Evolutionary conservation across 2,113 vertebrate species (phyloP), one percentile per base, ranked within the genome.

Genomic region (Rhabdornis inornatus): DNA sequence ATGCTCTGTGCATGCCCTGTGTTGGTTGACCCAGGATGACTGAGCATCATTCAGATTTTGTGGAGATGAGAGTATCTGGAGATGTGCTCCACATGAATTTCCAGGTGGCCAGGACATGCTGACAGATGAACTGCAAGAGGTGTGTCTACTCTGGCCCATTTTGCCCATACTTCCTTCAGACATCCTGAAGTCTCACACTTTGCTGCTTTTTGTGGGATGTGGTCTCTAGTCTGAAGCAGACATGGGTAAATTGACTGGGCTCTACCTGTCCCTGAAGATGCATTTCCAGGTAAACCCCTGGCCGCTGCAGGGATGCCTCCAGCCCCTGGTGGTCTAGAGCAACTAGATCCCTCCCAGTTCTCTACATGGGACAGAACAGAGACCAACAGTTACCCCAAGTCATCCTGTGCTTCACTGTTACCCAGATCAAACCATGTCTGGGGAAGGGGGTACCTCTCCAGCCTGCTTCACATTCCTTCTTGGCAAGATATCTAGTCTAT

Each of bases 401-500:
- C 17, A 52, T 9, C 40, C 39, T 0, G 0, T 33, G 16, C 30
- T 35, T 89, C 14, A 7, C 11, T 61, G 59, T 60, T 64, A 66
- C 15, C 27, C 0, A 0, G n/a, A 65, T 25, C 27, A 42, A 87
- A 52, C 33, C 1, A 3, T 9, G 14, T 11, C 40, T 85, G 18
- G 14, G 19, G 33, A 47, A 87, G 55, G 30, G n/a, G 14, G 2
- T 9, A 55, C 27, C 30, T 68, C 65, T 56, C 35, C 75, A 89
- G 56, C 14, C 42, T 21, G n/a, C 14, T 83, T 87, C 52, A 40
- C 9, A 5, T 35, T 84, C 22, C 22, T 40, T 87, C 82, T 52
- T 35, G 63, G 35, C 37, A 63, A 71, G 56, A 47, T 71, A 71
- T 84, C 42, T 44, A 47, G 27, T 28, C 27, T 78, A 27, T 60